Base-by-base conservation (phyloP, 2,113 vertebrate genomes). In the Toxostoma redivivum region DNA sequence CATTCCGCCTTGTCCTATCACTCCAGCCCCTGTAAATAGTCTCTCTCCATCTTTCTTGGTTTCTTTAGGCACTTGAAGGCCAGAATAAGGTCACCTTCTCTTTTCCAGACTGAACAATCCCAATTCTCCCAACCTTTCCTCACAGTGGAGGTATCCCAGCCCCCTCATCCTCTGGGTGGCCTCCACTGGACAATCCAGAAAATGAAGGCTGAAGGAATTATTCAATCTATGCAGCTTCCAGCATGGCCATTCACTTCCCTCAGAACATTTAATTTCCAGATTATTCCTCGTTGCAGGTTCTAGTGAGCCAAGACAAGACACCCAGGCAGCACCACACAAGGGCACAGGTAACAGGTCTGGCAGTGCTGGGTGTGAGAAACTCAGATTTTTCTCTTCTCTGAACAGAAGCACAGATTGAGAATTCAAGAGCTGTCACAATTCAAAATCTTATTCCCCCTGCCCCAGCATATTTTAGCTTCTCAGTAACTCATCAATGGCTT, bases 201-300 rank as follows among this genome's bases (percentile, higher is more conserved):
- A 35, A 47, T 12, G 14, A 92, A 92, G 45, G 66, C 38, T 77
- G 56, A 84, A 77, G 60, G 71, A 92, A 90, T 94, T 82, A 85
- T 25, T 65, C 38, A 86, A 79, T 5, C 12, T 37, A 30, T 16
- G 37, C 21, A 89, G 57, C 22, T 85, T 87, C 70, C 57, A 85
- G 62, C 53, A 74, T 2, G 28, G 51, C 17, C 69, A 74, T 69
- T 30, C 33, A 42, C 40, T 38, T 73, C 28, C 53, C n/a, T 57
- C 45, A 65, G 28, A 84, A 61, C 35, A 30, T 45, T 56, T 64
- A 0, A 67, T 53, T 87, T 89, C 54, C 45, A 89, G 38, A 57
- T 72, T 84, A 67, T 54, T 79, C 54, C 54, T 82, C 4, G 2
- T 11, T 25, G 15, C 17, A 62, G 27, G 38, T 70, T 71, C 20